These are phyloP conservation scores for Gavialis gangeticus DNA, from an alignment of 2,113 vertebrate genomes.

Conservation along the genomic window DNA sequence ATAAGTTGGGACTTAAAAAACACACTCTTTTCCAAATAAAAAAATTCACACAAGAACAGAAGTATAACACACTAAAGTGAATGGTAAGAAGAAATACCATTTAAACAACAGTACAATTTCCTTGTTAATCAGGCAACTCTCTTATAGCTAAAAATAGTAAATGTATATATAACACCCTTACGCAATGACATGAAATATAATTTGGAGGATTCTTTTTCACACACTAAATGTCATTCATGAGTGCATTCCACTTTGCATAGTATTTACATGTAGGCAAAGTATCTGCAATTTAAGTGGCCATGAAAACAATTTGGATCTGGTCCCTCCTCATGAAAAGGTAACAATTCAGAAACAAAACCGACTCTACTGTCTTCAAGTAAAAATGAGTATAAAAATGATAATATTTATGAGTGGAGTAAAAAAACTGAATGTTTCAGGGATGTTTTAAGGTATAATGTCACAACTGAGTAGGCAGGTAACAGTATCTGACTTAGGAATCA, in stretches of 20 bases:
- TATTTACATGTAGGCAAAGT: neutral
- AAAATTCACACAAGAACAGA: neutral
- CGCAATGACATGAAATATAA: neutral
- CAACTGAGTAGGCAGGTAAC: accelerated
- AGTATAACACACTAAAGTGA: neutral
- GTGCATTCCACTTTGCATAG: neutral
- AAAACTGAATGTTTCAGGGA: neutral
- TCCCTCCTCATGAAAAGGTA: neutral
- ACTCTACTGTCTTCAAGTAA: neutral
- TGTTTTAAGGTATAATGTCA: neutral
- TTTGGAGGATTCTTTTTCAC: neutral
- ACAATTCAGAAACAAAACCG: neutral
- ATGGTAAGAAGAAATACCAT: neutral
- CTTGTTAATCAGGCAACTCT: neutral
- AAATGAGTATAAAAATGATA: neutral
- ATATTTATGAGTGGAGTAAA: neutral
- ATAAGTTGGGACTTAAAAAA: neutral
- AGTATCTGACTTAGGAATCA: neutral
- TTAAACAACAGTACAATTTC: neutral
- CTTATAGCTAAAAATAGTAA: neutral
- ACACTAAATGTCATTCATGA: neutral
- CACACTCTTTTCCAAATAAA: neutral
- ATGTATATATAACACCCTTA: neutral
- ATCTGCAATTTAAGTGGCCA: neutral
- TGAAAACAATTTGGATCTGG: neutral